Base-by-base conservation (phyloP, 2,888 invertebrate genomes). In the Cactoblastis cactorum region DNA sequence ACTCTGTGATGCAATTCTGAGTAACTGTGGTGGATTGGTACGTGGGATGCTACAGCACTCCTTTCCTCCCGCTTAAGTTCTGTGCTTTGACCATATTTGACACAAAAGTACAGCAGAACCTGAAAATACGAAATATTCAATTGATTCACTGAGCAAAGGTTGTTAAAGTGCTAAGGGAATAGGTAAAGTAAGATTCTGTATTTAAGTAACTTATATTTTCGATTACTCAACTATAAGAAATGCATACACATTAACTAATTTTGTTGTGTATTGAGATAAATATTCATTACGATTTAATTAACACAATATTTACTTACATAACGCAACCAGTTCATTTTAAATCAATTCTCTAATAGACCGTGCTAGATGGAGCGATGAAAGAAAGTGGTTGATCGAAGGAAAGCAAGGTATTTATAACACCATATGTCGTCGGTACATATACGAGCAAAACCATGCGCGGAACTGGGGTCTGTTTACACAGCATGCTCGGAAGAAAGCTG, bases 1-100 rank as follows among this genome's bases (percentile, higher is more conserved):
- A 92, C 89, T 15, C 78, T 79, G 52, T 91, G 88, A 58, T 89
- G 81, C 33, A 81, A 74, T 49, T 91, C 91, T 0, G 87, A 74
- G 54, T 80, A 71, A 0, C 82, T 78, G 61, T 90, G 89, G 3
- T 76, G 77, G 0, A 74, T 71, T 1, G 86, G 88, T 15, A 83
- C 63, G 12, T 63, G 56, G 19, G 55, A 39, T 9, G 45, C 52
- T 47, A 35, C 19, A 6, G 28, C 28, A 11, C 43, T 43, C 11
- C 37, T 24, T 12, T 60, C 55, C 3, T 69, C 64, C 18, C 75
- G 58, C 50, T 77, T 77, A 49, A 67, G 72, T 2, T 64, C 62
- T 11, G 67, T 55, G 24, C 66, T 58, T 15, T 60, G 47, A 43
- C 52, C 51, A 52, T 53, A 54, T 19, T 62, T 55, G 9, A 67